phyloP scores from a whole-genome alignment of 2,113 vertebrate species.

The Crotophaga sulcirostris region DNA sequence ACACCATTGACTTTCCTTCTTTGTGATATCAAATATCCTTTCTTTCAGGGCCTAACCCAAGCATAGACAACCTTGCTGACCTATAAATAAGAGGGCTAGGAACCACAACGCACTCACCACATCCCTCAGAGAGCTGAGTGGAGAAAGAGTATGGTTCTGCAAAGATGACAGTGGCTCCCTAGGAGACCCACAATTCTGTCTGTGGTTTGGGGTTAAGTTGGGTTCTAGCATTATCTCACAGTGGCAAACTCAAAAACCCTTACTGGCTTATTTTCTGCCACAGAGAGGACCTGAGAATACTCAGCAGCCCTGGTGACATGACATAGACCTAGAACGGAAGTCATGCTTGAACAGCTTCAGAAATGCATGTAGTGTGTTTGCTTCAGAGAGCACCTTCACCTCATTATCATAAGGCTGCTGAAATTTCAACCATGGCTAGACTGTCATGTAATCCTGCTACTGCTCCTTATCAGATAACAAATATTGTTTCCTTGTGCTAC shows the following conservation, averaged over 20 bases:
- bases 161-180: background rate
- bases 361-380: background rate
- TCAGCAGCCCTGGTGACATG: background rate
- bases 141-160: background rate
- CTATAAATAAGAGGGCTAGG: background rate
- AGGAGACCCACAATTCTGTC: background rate
- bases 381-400: background rate
- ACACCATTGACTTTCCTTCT: background rate
- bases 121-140: background rate
- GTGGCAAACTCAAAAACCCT: background rate
- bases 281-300: background rate
- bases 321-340: background rate
- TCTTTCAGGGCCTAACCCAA: background rate
- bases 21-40: background rate
- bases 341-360: background rate
- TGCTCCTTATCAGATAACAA: background rate
- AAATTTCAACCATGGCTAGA: background rate
- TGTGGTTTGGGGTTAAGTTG: background rate
- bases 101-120: background rate
- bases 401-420: fast-evolving
- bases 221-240: background rate
- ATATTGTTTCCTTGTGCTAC: background rate
- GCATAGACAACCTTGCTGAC: background rate
- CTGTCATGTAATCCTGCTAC: background rate
- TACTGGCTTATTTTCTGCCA: background rate